Conservation (phyloP, 2,113 vertebrate genomes). For the Apus apus region DNA sequence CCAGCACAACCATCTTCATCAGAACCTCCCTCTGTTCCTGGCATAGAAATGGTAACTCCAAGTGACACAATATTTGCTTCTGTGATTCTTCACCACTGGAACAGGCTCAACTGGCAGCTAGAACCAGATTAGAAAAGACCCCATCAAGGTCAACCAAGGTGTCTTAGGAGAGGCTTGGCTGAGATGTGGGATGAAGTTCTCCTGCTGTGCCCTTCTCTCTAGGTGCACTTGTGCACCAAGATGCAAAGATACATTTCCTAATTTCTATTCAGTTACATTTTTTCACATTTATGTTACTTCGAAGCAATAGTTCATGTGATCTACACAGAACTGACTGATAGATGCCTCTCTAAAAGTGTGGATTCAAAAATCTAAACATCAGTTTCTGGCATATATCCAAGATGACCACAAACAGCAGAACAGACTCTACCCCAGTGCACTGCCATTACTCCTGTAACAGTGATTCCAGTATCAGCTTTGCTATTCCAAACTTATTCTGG, state of each 20-base stretch:
- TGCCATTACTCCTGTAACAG: neutral
- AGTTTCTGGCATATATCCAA: neutral
- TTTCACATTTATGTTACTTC: neutral
- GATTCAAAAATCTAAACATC: neutral
- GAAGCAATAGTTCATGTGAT: neutral
- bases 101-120: neutral
- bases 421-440: neutral
- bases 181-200: neutral
- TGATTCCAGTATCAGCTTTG: neutral
- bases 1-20: neutral
- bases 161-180: neutral
- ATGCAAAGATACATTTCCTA: neutral
- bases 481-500: neutral
- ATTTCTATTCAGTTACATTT: neutral
- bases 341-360: neutral
- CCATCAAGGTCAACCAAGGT: no score
- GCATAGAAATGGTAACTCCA: neutral
- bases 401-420: neutral
- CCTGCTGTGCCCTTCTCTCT: neutral
- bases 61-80: neutral
- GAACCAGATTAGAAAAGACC: neutral
- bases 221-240: neutral
- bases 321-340: neutral
- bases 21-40: neutral
- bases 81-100: neutral